Percentiles rank a stretch among this genome's conserved stretches.
phyloP scores from a whole-genome alignment of 2,797 vertebrate genomes.

The Coracias cyanogaster region DNA sequence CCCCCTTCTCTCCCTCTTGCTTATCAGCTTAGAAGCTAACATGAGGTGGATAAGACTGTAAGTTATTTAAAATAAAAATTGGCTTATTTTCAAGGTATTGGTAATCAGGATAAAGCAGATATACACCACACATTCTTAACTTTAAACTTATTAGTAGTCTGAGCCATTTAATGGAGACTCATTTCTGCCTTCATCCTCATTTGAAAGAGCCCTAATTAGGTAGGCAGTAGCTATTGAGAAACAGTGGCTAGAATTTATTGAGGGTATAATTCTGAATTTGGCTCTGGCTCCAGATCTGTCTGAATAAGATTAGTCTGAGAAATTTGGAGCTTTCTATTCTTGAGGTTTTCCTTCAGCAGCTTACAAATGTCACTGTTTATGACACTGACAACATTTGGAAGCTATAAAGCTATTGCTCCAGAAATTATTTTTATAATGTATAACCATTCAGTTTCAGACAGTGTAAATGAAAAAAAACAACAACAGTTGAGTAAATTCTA shows the following conservation, averaged over 20 bases:
- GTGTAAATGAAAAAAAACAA: conserved; percentile 25
- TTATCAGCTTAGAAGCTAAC: neutral
- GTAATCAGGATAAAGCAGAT: conserved; percentile 8
- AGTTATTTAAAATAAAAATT: conserved; percentile 41
- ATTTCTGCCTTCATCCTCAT: neutral
- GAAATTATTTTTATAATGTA: conserved; percentile 51
- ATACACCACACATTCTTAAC: neutral
- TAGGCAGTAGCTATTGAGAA: conserved; percentile 9
- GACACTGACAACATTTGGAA: conserved; percentile 51
- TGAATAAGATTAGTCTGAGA: conserved; percentile 33
- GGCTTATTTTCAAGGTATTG: conserved; percentile 34
- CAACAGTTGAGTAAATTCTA: neutral
- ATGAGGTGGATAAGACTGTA: neutral
- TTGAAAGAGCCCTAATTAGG: conserved; percentile 21
- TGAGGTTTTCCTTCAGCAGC: conserved; percentile 12
- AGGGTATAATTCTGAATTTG: conserved; percentile 31
- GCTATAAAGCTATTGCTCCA: conserved; percentile 44
- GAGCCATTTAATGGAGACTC: neutral
- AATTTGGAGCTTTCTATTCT: conserved; percentile 39
- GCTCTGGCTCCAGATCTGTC: conserved; percentile 3
- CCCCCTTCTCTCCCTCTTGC: neutral
- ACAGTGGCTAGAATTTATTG: conserved; percentile 30
- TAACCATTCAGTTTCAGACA: conserved; percentile 8
- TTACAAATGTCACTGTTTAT: conserved; percentile 66
- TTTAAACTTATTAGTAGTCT: conserved; percentile 1